Base-by-base conservation (phyloP, 1,140 invertebrate species). In the Bombus waltoni region DNA sequence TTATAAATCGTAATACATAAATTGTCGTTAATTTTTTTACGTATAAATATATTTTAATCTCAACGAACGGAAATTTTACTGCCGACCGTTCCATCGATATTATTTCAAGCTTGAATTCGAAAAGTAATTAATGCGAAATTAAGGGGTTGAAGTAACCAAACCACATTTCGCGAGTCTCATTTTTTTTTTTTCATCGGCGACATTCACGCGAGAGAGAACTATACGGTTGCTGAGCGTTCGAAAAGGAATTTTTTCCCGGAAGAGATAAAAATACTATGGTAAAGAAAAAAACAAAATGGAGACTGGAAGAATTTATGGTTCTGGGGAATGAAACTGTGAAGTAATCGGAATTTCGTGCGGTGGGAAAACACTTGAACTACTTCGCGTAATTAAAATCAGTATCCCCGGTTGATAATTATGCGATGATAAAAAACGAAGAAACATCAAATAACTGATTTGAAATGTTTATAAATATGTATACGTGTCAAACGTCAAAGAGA, bases 301-400 rank as follows among this genome's bases (percentile, higher is more conserved):
- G 59, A 35, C 25, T 53, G 74, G 53, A 76, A 59, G 35, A 76
- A 76, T 76, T 76, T 76, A 76, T 59, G 47, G 53, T 59, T 35
- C 13, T 9, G 35, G 25, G 74, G 47, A 59, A 76, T 8, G 74
- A 53, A 76, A 59, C 53, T 59, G 74, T 76, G 35, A 59, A 76
- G 25, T 22, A 76, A 59, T 59, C 13, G 74, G 53, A 76, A 76
- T 76, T 76, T 59, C 32, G 6, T 76, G 22, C 8, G 42, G 11
- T 38, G 3, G 28, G 28, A 59, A 59, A 76, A 57, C 32, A 28
- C 47, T 35, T n/a, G 44, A 57, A 13, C 22, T 38, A 9, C 28
- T 18, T 35, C 18, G 10, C n/a, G 42, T 38, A 35, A 76, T 76
- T 76, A n/a, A 53, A 40, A 59, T 25, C n/a, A 28, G 15, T 22